Percentiles rank a stretch among this genome's conserved stretches.
phyloP scores from a whole-genome alignment of 1,140 invertebrate species.

The Zaprionus ornatus region DNA sequence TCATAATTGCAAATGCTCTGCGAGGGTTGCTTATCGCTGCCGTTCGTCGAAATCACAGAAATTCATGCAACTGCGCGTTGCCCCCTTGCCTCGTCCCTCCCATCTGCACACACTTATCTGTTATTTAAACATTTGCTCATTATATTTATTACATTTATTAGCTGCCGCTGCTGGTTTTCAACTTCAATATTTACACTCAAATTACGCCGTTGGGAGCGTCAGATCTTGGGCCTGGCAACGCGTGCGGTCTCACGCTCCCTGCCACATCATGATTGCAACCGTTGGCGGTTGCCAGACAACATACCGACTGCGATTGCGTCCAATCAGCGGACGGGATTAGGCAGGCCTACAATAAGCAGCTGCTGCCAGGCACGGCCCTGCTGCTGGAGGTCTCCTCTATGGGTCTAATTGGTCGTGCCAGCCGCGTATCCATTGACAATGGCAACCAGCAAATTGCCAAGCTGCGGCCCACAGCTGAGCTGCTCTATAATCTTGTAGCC shows the following conservation, averaged over 20 bases:
- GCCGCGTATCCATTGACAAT: slow-evolving; percentile 8
- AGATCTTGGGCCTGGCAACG: slow-evolving; percentile 23
- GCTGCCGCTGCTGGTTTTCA: slow-evolving; percentile 44
- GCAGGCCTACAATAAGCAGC: slow-evolving; percentile 26
- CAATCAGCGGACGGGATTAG: slow-evolving; percentile 42
- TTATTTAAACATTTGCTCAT: slow-evolving; percentile 77
- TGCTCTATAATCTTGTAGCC: background rate
- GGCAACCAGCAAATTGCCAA: slow-evolving; percentile 7
- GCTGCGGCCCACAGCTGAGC: background rate
- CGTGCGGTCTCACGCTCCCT: background rate
- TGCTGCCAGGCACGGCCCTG: background rate
- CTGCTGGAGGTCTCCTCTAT: slow-evolving; percentile 1
- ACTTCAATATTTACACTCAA: slow-evolving; percentile 73
- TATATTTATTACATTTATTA: slow-evolving; percentile 75
- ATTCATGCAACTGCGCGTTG: slow-evolving; percentile 34
- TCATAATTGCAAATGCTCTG: slow-evolving; percentile 69
- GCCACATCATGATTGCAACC: slow-evolving; percentile 1
- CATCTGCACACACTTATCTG: background rate
- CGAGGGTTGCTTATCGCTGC: slow-evolving; percentile 11
- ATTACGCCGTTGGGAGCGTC: slow-evolving; percentile 57
- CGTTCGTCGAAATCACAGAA: slow-evolving; percentile 14
- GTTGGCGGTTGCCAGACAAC: slow-evolving; percentile 33
- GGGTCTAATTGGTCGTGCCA: slow-evolving; percentile 15
- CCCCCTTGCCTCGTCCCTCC: background rate
- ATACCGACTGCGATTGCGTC: slow-evolving; percentile 5